A percentile compares a stretch with the other conserved stretches of the same genome.
Evolutionary conservation across 2,888 invertebrate genomes (phyloP).

Genomic region (Cyclophora punctaria): DNA sequence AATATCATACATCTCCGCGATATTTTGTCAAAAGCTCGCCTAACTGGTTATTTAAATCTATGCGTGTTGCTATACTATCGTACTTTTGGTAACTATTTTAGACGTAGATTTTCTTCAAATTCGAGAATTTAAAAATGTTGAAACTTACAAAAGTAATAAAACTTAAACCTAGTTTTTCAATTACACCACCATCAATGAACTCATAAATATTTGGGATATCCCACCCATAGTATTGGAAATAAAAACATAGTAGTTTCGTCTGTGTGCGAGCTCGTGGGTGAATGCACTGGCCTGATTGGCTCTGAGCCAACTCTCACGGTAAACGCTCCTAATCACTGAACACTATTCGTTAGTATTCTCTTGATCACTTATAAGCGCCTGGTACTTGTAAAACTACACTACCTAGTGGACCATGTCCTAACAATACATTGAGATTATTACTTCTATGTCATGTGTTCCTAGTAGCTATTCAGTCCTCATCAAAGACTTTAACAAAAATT

Average conservation of each 20-base stretch:
- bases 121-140: too few species aligned
- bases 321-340: conserved; percentile 64
- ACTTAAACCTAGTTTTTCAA: neutral
- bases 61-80: too few species aligned
- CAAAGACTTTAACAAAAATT: too few species aligned
- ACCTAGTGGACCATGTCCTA: conserved; percentile 28
- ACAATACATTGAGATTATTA: too few species aligned
- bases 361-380: conserved; percentile 62
- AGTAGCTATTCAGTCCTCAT: too few species aligned
- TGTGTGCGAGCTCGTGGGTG: conserved; percentile 49
- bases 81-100: neutral
- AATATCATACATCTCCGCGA: too few species aligned
- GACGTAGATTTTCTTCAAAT: too few species aligned
- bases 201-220: conserved; percentile 37
- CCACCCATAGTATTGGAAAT: conserved; percentile 32
- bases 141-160: too few species aligned
- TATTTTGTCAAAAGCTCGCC: too few species aligned
- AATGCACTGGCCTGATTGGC: conserved; percentile 73
- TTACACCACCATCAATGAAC: conserved; percentile 15
- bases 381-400: conserved; percentile 47
- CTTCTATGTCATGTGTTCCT: too few species aligned
- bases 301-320: conserved; percentile 65
- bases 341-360: conserved; percentile 56
- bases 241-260: conserved; percentile 56
- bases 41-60: too few species aligned